Base-by-base conservation (phyloP, 2,797 vertebrate species). In the Hyperoplus lanceolatus region DNA sequence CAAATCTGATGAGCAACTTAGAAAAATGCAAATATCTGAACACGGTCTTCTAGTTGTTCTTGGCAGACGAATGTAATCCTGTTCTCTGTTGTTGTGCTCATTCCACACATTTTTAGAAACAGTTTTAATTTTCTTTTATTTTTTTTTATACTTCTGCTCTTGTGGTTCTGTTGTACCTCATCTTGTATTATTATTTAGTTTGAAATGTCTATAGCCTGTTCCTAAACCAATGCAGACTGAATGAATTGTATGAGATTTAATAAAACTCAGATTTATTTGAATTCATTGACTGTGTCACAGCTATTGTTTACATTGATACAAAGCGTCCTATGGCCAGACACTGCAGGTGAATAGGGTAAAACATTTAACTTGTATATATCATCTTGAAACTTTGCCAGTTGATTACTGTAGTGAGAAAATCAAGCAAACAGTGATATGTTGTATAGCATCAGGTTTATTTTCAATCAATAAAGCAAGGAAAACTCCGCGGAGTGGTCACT, bases 131-230 rank as follows among this genome's bases (percentile, higher is more conserved):
- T 45, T 50, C 6, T 59, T 29, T 55, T 66, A n/a, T 8, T 8
- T 77, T 71, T 71, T 42, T 61, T 45, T 61, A 74, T 65, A 69
- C 9, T 58, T 45, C 11, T 56, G 38, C 57, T 81, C 45, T 56
- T 81, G 55, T 88, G 51, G 48, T 69, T 79, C 53, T 54, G 62
- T 81, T 82, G 60, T 62, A 61, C 73, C 63, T 86, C 76, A 71
- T 82, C 62, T 54, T 66, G 15, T 78, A 62, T 48, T 77, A 67
- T 66, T 72, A 60, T 67, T 80, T 89, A 80, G 51, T 80, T 77
- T 18, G 43, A 60, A 81, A 70, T 89, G 80, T 89, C 82, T 90
- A 87, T 89, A 90, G 87, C 83, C 80, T 85, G 87, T 84, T 89
- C 65, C 75, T 70, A 81, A 87, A 84, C 70, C 70, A 79, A 29